Percentiles rank a stretch among this genome's conserved stretches.
Evolutionary conservation across 2,113 vertebrate species (phyloP).

Genomic region (Blennius ocellaris): DNA sequence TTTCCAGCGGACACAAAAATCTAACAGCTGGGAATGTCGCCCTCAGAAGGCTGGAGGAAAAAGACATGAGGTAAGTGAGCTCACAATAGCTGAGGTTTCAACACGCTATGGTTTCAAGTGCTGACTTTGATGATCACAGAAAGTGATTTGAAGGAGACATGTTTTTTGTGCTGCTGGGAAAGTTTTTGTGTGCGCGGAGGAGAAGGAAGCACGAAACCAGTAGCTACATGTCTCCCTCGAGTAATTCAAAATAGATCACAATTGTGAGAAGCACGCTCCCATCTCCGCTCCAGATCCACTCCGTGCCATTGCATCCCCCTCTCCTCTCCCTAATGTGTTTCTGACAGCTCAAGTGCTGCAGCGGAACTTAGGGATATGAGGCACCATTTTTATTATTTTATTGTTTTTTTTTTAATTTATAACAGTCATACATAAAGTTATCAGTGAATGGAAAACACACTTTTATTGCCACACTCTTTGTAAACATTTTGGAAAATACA

Average conservation of each 20-base stretch:
- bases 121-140: constrained; percentile 55
- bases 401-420: constrained; percentile 13
- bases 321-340: neutral
- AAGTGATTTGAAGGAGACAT: constrained; percentile 36
- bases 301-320: constrained; percentile 9
- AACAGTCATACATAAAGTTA: neutral
- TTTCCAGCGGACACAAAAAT: neutral
- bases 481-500: too few species aligned
- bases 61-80: constrained; percentile 6
- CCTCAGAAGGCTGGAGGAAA: neutral
- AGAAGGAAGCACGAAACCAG: constrained; percentile 45
- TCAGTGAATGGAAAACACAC: neutral
- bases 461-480: too few species aligned
- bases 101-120: constrained; percentile 38
- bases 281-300: constrained; percentile 2
- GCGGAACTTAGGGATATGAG: neutral
- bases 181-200: constrained; percentile 13
- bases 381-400: neutral
- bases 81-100: constrained; percentile 15
- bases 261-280: constrained; percentile 41
- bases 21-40: too few species aligned
- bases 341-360: constrained; percentile 18
- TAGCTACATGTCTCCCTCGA: constrained; percentile 23
- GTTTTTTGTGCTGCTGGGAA: constrained; percentile 37
- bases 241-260: constrained; percentile 64